Base-by-base conservation (phyloP, 2,797 vertebrate species). In the Gallinago nigripennis region DNA sequence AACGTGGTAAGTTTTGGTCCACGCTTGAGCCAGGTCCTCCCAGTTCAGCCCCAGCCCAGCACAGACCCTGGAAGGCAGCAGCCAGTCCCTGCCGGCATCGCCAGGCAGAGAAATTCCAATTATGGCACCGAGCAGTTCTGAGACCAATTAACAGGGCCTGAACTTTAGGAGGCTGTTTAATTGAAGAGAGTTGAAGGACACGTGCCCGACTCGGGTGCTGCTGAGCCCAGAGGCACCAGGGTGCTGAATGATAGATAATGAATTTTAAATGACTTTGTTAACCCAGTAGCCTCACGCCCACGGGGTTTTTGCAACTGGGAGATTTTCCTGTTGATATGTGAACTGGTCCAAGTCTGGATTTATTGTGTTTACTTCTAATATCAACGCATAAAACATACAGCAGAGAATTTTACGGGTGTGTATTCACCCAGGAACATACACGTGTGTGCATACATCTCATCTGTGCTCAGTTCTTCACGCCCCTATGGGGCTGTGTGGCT, bases 401-500 rank as follows among this genome's bases (percentile, higher is more conserved):
- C 50, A 16, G 35, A 33, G 46, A 54, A 33, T 39, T 33, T 8
- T 3, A 16, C 3, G 41, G 75, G 3, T 14, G 6, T 8, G 23
- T 6, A 20, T 28, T 24, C n/a, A 16, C 5, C 24, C 23, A 7
- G 7, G 30, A 45, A 68, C n/a, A 12, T 16, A 41, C 1, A 12
- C 7, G 1, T 2, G 7, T 20, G 8, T 7, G 39, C 30, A 1
- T 6, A 18, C 17, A 0, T 13, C 35, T 14, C 1, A 1, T 31
- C 8, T 2, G 39, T 4, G 3, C 25, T 48, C 7, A 4, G 5
- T 16, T 30, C 9, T 1, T 11, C 2, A 2, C 1, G 12, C 28
- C 1, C 4, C 28, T 14, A 1, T 1, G 16, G 24, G 54, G 39
- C 20, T 18, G 3, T 7, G 20, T 3, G 11, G 37, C 9, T 9